Base-by-base conservation (phyloP, 2,797 vertebrate genomes). In the Orientallactaga sibirica region DNA sequence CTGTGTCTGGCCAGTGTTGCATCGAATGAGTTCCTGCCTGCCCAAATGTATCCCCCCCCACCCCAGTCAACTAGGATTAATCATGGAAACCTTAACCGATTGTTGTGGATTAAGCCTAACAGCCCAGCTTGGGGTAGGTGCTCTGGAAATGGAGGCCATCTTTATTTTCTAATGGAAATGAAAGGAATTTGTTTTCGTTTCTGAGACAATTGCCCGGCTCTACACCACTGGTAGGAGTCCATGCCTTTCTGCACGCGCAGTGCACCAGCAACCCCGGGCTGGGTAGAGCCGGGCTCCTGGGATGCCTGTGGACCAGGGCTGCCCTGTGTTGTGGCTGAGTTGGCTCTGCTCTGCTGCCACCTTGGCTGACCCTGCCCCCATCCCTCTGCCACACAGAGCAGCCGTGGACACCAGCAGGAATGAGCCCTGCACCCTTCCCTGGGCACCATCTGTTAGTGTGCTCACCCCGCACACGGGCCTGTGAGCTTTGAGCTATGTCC, bases 361-460 rank as follows among this genome's bases (percentile, higher is more conserved):
- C 41, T 55, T 37, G 61, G 85, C 48, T 37, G 12, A 58, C 41
- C 43, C 41, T 0, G 14, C 20, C 33, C 24, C n/a, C 66, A 12
- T 9, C 20, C 68, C 4, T 1, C 5, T 55, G 7, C 48, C 78
- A 6, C 20, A 16, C 14, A 2, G 10, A 88, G 25, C 27, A 74
- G 64, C 58, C 55, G 0, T 78, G 93, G 95, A 90, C 92, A 95
- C 91, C 64, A 25, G 25, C 43, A 94, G 87, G 92, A 96, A 96
- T 94, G 92, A 10, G 2, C 11, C 16, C 1, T 1, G n/a, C 43
- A 1, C 75, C 82, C 83, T 76, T 77, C 64, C 73, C 80, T 22
- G 88, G 92, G 52, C 43, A 43, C 93, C 93, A 79, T 92, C 93
- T 90, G 74, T 43, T 78, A 0, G 2, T 90, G 79, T 68, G 55